These are phyloP conservation scores for Drosophila villosipedis DNA, from an alignment of 2,888 invertebrate species.

Conservation along the genomic window DNA sequence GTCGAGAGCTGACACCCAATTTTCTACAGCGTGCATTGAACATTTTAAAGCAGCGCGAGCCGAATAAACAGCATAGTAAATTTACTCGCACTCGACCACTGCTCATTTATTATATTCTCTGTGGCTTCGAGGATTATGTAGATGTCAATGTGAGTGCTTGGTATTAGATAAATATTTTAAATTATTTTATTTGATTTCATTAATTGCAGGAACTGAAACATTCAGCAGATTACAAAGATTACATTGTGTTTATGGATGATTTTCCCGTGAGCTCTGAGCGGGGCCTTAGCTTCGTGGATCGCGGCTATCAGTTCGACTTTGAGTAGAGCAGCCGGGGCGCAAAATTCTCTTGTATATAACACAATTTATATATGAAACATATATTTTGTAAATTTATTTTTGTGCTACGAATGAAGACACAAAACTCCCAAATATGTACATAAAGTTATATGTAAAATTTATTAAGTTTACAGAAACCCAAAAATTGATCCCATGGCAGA, in stretches of 20 bases:
- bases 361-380: slow-evolving; percentile 11
- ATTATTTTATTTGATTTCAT: not conserved
- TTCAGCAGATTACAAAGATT: slow-evolving; percentile 61
- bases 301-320: slow-evolving; percentile 82
- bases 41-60: slow-evolving; percentile 56
- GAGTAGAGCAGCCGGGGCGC: slow-evolving; percentile 36
- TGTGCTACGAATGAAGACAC: slow-evolving; percentile 24
- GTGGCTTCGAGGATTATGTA: slow-evolving; percentile 74
- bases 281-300: slow-evolving; percentile 79
- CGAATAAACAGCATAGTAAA: slow-evolving; percentile 48
- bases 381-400: slow-evolving; percentile 32
- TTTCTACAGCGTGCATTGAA: slow-evolving; percentile 63
- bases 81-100: slow-evolving; percentile 49
- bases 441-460: slow-evolving; percentile 29
- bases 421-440: slow-evolving; percentile 32
- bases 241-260: slow-evolving; percentile 65
- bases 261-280: slow-evolving; percentile 76
- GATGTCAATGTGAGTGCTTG: slow-evolving; percentile 57
- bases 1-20: slow-evolving; percentile 62
- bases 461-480: slow-evolving; percentile 32
- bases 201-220: slow-evolving; percentile 63
- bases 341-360: slow-evolving; percentile 39
- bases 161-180: not conserved
- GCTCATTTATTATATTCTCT: slow-evolving; percentile 68
- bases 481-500: not conserved